Conservation (phyloP, 2,888 invertebrate species). For the Drosophila eohydei region DNA sequence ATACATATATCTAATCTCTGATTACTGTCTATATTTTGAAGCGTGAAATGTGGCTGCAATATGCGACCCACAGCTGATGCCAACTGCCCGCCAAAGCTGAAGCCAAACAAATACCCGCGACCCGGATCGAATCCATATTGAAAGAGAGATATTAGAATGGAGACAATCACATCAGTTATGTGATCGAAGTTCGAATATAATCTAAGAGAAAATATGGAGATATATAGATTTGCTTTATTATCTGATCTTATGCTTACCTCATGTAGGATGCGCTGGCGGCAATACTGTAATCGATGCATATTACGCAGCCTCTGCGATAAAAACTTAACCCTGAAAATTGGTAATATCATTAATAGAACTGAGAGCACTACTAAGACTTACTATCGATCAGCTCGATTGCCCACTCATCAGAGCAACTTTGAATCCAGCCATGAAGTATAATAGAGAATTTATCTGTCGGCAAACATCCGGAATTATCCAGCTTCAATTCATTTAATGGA, state of each 20-base stretch:
- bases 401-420: constrained; percentile 82
- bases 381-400: constrained; percentile 74
- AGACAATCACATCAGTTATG: constrained; percentile 70
- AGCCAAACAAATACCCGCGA: constrained; percentile 83
- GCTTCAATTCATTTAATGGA: constrained; percentile 27
- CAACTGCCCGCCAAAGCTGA: constrained; percentile 83
- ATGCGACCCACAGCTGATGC: constrained; percentile 80
- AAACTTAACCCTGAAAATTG: constrained; percentile 75
- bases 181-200: constrained; percentile 75
- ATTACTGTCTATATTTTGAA: constrained; percentile 83
- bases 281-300: constrained; percentile 82
- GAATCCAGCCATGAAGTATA: constrained; percentile 83
- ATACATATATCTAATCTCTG: background rate
- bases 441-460: constrained; percentile 81
- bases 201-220: constrained; percentile 11
- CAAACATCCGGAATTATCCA: constrained; percentile 65
- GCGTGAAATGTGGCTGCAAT: constrained; percentile 60
- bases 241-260: constrained; percentile 41
- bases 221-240: background rate
- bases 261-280: constrained; percentile 81
- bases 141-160: constrained; percentile 68
- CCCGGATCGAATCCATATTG: constrained; percentile 75
- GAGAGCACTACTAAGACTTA: constrained; percentile 48
- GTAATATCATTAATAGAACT: background rate
- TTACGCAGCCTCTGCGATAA: constrained; percentile 82